Base-by-base conservation (phyloP, 2,797 vertebrate species). In the Hafferia zeledoni region DNA sequence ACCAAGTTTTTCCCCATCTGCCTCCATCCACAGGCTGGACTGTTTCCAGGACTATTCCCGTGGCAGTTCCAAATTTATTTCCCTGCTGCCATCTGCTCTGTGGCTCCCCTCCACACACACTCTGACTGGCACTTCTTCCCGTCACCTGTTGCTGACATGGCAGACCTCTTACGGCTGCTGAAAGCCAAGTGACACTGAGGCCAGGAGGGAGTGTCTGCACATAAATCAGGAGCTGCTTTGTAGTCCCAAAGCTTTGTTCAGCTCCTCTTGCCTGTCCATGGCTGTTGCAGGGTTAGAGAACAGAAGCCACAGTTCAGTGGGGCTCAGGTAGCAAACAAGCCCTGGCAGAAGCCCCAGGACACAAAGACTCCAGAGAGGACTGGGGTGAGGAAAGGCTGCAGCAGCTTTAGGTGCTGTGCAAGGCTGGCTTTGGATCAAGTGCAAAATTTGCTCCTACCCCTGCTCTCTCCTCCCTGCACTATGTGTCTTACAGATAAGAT, bases 61-160 rank as follows among this genome's bases (percentile, higher is more conserved):
- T 84, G 28, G 93, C 95, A 95, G 94, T 46, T 97, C 95, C 96
- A 89, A 90, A 95, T 94, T 88, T 90, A 76, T 90, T 96, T 94
- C 91, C 94, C 96, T 93, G 94, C 93, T 97, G 96, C 96, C 96
- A 97, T 96, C 97, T 97, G 94, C 95, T 93, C 94, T 43, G 89
- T 55, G 76, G 93, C 89, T 96, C 91, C 88, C 79, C 87, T 95
- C 91, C 71, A 84, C 88, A 90, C 95, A 95, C 8, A 2, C 53
- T 94, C 83, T 0, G 53, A 70, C 95, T 96, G 95, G 93, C 96
- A 87, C 87, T 86, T 72, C 90, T 91, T 47, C 83, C 89, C 25
- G 0, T 96, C 97, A 98, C 97, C 97, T 98, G 97, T 95, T 96
- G 95, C 78, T 87, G 92, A 88, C 95, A 94, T 50, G 94, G 94